These are phyloP conservation scores for Archilochus colubris DNA, from an alignment of 2,113 vertebrate genomes.

Conservation along the genomic window DNA sequence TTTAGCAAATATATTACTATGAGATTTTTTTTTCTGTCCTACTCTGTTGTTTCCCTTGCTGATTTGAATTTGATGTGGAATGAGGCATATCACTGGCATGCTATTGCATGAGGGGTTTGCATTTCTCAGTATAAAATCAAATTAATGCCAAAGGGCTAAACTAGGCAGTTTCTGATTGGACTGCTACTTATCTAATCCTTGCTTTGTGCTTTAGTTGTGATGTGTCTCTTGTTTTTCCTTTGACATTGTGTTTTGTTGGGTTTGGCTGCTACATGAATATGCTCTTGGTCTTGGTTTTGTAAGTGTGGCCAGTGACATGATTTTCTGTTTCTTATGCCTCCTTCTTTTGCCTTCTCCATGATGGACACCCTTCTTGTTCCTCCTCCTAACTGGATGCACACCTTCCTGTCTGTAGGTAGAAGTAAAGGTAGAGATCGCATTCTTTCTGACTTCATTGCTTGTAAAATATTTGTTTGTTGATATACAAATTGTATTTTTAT, in stretches of 20 bases:
- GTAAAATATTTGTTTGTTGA: conserved; percentile 35
- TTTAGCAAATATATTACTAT: conserved; percentile 45
- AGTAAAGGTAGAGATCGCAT: conserved; percentile 93
- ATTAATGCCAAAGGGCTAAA: conserved; percentile 44
- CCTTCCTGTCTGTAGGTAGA: conserved; percentile 90
- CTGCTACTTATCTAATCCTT: conserved; percentile 35
- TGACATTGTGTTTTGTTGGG: not conserved
- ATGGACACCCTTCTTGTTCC: conserved; percentile 72
- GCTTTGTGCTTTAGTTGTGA: not conserved
- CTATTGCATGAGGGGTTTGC: conserved; percentile 67
- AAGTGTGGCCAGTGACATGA: conserved; percentile 51
- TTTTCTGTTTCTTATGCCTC: conserved; percentile 61
- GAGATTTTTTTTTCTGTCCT: conserved; percentile 23
- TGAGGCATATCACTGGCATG: conserved; percentile 27
- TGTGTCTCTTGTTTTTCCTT: not conserved
- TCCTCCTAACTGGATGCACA: conserved; percentile 71
- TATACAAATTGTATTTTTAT: conserved; percentile 17
- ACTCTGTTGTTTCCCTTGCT: conserved; percentile 30
- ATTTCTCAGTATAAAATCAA: conserved; percentile 52
- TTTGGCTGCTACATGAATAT: conserved; percentile 7
- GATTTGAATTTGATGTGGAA: conserved; percentile 50
- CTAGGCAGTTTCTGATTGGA: not conserved
- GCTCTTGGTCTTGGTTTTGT: not conserved
- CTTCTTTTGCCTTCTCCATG: conserved; percentile 63
- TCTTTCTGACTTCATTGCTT: conserved; percentile 66